These are phyloP conservation scores for Eupithecia centaureata DNA, from an alignment of 2,888 invertebrate species.

Conservation along the genomic window DNA sequence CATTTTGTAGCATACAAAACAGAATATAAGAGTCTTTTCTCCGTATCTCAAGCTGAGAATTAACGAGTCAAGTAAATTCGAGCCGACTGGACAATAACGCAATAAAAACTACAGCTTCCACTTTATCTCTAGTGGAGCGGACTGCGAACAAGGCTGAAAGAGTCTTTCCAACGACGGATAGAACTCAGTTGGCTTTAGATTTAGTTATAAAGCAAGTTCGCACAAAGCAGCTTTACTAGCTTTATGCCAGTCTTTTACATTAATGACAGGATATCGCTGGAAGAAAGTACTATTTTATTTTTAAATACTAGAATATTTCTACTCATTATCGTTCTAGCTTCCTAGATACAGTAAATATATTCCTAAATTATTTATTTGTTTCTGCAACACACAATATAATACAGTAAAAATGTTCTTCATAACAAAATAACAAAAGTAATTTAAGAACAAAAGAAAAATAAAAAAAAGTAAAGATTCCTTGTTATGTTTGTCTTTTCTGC, in stretches of 20 bases:
- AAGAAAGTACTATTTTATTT: neutral
- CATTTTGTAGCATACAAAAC: neutral
- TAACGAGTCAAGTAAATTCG: conserved; percentile 29
- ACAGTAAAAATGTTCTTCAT: too few species aligned
- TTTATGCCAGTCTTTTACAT: neutral
- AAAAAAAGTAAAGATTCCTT: too few species aligned
- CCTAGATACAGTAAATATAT: too few species aligned
- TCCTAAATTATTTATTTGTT: too few species aligned
- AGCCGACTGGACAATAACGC: conserved; percentile 32
- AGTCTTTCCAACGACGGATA: conserved; percentile 11
- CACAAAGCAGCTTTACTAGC: neutral
- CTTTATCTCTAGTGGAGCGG: conserved; percentile 25
- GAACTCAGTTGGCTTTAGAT: conserved; percentile 6
- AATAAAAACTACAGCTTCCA: conserved; percentile 29
- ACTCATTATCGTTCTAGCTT: too few species aligned
- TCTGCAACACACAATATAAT: too few species aligned
- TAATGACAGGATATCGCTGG: neutral
- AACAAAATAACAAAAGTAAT: too few species aligned
- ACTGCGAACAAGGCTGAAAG: conserved; percentile 18
- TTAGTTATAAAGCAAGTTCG: conserved; percentile 5
- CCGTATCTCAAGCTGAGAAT: conserved; percentile 20
- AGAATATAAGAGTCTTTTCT: conserved; percentile 2
- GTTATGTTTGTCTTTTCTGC: neutral
- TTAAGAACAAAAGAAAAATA: too few species aligned
- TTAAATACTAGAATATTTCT: neutral